Evolutionary conservation across 1,140 invertebrate genomes (phyloP), one percentile per base, ranked within the genome.

Genomic region (Penaeus vannamei): DNA sequence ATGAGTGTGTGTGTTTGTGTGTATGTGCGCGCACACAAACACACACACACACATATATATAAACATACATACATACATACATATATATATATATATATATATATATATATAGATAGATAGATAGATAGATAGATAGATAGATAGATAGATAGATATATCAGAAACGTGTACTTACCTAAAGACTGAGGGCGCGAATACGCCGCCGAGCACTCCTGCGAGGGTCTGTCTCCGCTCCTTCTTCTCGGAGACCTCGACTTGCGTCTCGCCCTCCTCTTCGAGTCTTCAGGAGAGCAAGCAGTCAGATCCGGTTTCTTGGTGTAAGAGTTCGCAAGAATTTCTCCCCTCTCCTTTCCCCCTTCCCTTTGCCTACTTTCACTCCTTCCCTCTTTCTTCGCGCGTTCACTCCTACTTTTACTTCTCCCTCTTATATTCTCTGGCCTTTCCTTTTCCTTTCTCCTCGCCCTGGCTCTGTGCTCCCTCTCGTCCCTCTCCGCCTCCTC

Each of bases 31-130:
- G n/a, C 32, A 32, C 32, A 22, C 22, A 72, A n/a, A 26, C 26
- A 72, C 26, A 26, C 36, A 72, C 26, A n/a, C 36, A 72, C 36
- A 72, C 26, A 72, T 72, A 72, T 72, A 72, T 72, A 72, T 72
- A 72, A n/a, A 72, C 26, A 72, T 72, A 72, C 26, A 72, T 72
- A 26, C 26, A 26, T 72, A 26, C 26, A 72, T 72, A 26, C 26
- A 1, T 72, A 4, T 72, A 26, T 3, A 5, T 72, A 14, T n/a
- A 14, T 29, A 2, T 29, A 12, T 72, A 2, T 72, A 14, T n/a
- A 8, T n/a, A n/a, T 17, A 4, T 29, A 17, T 19, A 4, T 72
- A 2, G 1, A 14, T 36, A 17, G 3, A 12, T 26, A 10, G 20
- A 10, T 26, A 5, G 29, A 19, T 69, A 22, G 23, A 26, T 23